Evolutionary conservation across 2,888 invertebrate species (phyloP).

Genomic region (Notodonta ziczac): DNA sequence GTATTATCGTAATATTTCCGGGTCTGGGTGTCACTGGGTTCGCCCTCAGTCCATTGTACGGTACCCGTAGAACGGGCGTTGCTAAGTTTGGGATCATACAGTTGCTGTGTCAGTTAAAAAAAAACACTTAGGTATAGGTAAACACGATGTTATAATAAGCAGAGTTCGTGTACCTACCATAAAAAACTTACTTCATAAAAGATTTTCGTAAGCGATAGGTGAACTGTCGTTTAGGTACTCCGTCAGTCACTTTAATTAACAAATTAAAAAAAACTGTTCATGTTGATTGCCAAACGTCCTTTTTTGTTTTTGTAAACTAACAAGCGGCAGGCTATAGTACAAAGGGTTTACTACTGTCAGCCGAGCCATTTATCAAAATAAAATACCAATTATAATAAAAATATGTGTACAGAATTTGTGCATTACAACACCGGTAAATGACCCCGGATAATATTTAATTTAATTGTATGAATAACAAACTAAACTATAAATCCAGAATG

Average conservation of each 20-base stretch:
- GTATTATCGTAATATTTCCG: no score
- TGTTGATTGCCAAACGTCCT: conserved; percentile 18
- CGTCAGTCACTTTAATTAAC: background rate
- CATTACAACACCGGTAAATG: conserved; percentile 1
- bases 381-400: conserved; percentile 11
- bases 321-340: conserved; percentile 9
- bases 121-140: no score
- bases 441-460: conserved; percentile 9
- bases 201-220: background rate
- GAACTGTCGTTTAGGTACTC: background rate
- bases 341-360: conserved; percentile 8
- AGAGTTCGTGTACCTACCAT: no score
- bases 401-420: conserved; percentile 13
- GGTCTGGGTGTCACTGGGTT: no score
- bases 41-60: no score
- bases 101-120: no score
- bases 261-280: background rate
- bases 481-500: background rate
- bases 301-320: conserved; percentile 8
- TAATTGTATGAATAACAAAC: conserved; percentile 7
- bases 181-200: background rate
- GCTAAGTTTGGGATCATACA: no score
- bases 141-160: no score
- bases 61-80: no score
- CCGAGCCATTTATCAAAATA: conserved; percentile 10